These are phyloP conservation scores for Phoxinus phoxinus DNA, from an alignment of 2,113 vertebrate species.

Conservation along the genomic window DNA sequence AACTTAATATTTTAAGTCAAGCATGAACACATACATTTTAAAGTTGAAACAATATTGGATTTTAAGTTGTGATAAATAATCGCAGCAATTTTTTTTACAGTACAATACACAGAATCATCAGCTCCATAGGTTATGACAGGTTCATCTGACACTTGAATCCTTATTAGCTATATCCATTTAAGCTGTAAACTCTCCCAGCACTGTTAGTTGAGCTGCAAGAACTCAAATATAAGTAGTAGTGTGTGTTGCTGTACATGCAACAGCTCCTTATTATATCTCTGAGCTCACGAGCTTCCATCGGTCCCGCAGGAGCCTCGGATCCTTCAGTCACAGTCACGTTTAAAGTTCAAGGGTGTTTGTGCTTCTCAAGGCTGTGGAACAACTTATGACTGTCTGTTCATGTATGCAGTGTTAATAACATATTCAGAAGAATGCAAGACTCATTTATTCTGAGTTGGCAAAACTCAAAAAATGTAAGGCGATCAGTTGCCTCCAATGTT, in stretches of 20 bases:
- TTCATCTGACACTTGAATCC: neutral
- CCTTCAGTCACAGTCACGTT: neutral
- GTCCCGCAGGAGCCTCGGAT: neutral
- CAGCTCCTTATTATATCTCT: slow-evolving; percentile 13
- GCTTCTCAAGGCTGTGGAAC: neutral
- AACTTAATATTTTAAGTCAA: too few relatives aligned
- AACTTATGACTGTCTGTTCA: neutral
- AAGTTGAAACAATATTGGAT: too few relatives aligned
- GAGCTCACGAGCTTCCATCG: neutral
- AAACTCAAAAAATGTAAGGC: too few relatives aligned
- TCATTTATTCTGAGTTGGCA: neutral
- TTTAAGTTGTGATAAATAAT: too few relatives aligned
- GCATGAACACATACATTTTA: too few relatives aligned
- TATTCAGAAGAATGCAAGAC: neutral
- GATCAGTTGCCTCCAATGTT: too few relatives aligned
- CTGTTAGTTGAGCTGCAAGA: neutral
- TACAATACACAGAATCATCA: neutral
- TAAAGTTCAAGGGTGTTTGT: slow-evolving; percentile 18
- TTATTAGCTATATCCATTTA: neutral
- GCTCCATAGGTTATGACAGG: neutral
- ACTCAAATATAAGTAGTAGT: neutral
- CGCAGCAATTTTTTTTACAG: too few relatives aligned
- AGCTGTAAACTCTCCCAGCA: neutral
- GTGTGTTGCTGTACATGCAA: neutral
- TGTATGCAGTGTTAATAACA: neutral